Conservation (phyloP, 2,113 vertebrate genomes). For the Actenoides hombroni region DNA sequence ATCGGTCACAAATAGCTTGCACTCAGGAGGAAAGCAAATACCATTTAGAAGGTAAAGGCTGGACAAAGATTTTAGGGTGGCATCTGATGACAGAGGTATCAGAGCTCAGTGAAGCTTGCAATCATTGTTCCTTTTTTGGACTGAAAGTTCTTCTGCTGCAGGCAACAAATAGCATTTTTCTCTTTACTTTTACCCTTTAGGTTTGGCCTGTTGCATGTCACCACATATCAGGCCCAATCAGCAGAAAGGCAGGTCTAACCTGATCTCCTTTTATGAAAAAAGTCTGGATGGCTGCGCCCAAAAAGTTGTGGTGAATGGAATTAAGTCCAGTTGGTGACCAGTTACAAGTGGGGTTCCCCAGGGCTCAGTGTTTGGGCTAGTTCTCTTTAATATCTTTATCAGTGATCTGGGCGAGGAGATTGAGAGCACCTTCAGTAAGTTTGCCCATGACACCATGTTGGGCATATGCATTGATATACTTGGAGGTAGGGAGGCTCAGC, state of each 20-base stretch:
- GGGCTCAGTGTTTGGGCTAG: no score
- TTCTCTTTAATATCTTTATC: no score
- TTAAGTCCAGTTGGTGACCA: background rate
- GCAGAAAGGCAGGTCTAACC: background rate
- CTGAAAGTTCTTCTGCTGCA: background rate
- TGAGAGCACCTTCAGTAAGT: no score
- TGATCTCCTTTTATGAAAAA: background rate
- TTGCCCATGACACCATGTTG: no score
- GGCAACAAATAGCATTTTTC: background rate
- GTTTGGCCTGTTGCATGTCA: background rate
- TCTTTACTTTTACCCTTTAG: background rate
- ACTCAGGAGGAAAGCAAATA: background rate
- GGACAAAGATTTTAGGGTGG: background rate
- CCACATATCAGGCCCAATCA: background rate
- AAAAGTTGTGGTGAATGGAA: background rate
- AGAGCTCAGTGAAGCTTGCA: background rate
- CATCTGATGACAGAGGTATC: background rate
- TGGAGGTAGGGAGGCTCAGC: no score
- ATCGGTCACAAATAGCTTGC: background rate
- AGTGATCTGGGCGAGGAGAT: no score
- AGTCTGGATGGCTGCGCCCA: background rate
- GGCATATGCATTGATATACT: no score
- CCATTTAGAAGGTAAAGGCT: background rate
- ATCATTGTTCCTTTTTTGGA: background rate
- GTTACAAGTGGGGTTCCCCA: no score